Evolutionary conservation across 2,797 vertebrate species (phyloP), one percentile per base, ranked within the genome.

Genomic region (Orestias chungarensis): DNA sequence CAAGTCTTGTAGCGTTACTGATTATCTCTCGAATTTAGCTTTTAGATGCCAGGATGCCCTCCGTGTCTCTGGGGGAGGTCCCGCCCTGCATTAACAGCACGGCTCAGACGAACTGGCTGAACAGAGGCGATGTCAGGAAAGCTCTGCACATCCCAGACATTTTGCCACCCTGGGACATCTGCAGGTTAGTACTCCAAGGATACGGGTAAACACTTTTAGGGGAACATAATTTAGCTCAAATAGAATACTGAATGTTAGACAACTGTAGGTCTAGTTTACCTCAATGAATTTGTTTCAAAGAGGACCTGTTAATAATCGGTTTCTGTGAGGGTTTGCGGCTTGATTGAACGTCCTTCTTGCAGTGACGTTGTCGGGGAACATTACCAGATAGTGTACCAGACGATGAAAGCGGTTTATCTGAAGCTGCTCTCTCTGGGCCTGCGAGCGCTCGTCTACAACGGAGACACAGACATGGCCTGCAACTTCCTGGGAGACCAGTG

Each of bases 401-500:
- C 91, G 0, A 44, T 95, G 86, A 93, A 88, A 80, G 87, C 85
- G 0, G 83, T 92, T 3, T 95, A 95, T 66, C 67, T 89, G 75
- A 94, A 95, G 89, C 84, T 95, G 74, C 88, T 95, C 52, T 83
- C 90, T 54, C 66, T 89, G 79, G 92, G 89, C 31, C 74, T 95
- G 27, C 84, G 90, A 49, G 90, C 82, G 0, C 91, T 95, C 6
- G 93, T 95, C 79, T 95, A 95, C 86, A 95, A 95, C 6, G 95
- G 95, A 70, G 95, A 95, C 87, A 95, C 94, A 0, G 95, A 95
- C 84, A 95, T 95, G 94, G 93, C 93, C 79, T 95, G 94, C 83
- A 95, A 95, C 90, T 95, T 95, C 85, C 86, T 95, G 74, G 95
- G 95, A 61, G 92, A 94, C 84, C 88, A 92, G 80, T 95, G 94